phyloP scores from a whole-genome alignment of 2,888 invertebrate genomes.

The Drosophila limbata region DNA sequence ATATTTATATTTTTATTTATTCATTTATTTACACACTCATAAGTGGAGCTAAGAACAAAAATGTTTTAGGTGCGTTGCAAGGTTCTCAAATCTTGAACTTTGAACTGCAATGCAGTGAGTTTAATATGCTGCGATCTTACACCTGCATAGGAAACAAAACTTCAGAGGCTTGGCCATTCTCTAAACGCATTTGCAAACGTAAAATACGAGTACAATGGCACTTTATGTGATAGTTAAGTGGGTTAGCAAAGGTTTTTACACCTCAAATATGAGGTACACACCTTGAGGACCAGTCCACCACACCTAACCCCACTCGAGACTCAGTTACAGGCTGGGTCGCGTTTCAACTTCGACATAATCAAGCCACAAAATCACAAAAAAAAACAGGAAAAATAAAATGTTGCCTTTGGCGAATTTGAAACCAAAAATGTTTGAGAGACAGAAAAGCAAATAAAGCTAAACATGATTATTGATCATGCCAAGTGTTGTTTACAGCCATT shows the following conservation, averaged over 20 bases:
- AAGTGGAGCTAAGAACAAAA: neutral
- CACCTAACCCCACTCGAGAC: constrained; percentile 54
- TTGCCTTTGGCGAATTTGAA: constrained; percentile 34
- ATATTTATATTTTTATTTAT: too few species aligned
- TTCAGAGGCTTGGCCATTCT: constrained; percentile 45
- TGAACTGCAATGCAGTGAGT: constrained; percentile 26
- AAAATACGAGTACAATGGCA: constrained; percentile 5
- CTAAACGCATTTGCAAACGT: constrained; percentile 48
- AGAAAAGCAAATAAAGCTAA: constrained; percentile 59
- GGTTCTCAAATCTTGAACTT: constrained; percentile 31
- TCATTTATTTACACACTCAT: too few species aligned
- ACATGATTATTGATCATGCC: constrained; percentile 71
- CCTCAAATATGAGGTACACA: constrained; percentile 69
- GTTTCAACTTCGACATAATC: constrained; percentile 36
- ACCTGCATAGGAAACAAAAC: constrained; percentile 46
- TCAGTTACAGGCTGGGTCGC: constrained; percentile 20
- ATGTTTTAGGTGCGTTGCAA: constrained; percentile 7
- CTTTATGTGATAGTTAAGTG: constrained; percentile 51
- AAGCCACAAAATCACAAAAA: constrained; percentile 40
- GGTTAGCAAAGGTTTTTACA: constrained; percentile 77
- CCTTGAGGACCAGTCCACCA: constrained; percentile 52
- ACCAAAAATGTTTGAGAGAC: constrained; percentile 13
- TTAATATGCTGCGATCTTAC: constrained; percentile 33
- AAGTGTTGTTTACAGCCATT: constrained; percentile 61
- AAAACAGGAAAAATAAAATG: neutral